These are phyloP conservation scores for Trichomalopsis sarcophagae DNA, from an alignment of 1,140 invertebrate genomes.

Conservation along the genomic window DNA sequence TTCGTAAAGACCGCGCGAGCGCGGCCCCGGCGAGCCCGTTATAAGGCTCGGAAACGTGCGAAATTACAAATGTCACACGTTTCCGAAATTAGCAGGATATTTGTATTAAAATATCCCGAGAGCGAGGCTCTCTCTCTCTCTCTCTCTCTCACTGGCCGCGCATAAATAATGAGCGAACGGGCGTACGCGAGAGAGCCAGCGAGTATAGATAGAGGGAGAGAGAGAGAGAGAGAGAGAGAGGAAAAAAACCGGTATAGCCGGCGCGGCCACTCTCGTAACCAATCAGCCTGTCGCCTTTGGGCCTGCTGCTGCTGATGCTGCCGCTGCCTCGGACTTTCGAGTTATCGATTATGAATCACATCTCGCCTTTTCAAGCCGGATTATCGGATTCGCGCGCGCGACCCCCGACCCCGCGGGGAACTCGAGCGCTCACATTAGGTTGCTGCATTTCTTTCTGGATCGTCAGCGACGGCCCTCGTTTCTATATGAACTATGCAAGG, in stretches of 20 bases:
- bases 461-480: no score
- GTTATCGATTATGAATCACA: conserved; percentile 48
- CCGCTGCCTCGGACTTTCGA: conserved; percentile 20
- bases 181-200: neutral
- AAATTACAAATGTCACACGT: conserved; percentile 41
- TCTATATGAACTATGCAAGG: neutral
- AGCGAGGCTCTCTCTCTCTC: neutral
- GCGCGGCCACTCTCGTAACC: conserved; percentile 22
- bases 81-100: conserved; percentile 40
- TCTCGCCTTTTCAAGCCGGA: conserved; percentile 40
- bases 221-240: conserved; percentile 13
- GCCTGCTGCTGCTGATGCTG: conserved; percentile 5
- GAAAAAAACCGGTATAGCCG: conserved; percentile 38
- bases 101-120: conserved; percentile 37
- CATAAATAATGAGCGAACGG: conserved; percentile 22
- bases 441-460: neutral
- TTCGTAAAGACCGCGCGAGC: neutral
- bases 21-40: neutral
- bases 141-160: neutral
- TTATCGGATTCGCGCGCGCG: conserved; percentile 24
- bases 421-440: neutral
- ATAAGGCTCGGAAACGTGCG: neutral
- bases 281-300: conserved; percentile 45
- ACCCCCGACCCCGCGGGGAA: neutral
- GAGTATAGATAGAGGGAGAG: neutral